Evolutionary conservation across 2,888 invertebrate genomes (phyloP).

Genomic region (Eutolmus rufibarbis): DNA sequence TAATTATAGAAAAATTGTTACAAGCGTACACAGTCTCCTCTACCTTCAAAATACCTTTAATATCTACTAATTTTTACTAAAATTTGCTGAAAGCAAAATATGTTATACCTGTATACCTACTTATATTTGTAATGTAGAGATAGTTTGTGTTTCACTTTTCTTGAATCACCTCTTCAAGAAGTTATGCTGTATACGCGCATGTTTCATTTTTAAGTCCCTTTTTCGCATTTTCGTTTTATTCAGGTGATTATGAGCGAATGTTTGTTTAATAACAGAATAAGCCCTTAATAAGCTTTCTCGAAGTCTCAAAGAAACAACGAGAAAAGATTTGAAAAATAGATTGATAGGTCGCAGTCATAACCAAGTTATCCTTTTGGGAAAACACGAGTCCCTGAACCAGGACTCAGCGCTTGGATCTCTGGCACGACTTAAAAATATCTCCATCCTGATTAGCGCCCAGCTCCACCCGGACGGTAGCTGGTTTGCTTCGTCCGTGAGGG

Average conservation of each 20-base stretch:
- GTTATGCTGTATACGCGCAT: no score
- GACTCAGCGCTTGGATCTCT: background rate
- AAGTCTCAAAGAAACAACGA: background rate
- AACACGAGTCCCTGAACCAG: background rate
- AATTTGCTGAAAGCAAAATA: no score
- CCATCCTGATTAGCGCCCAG: background rate
- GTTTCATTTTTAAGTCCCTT: no score
- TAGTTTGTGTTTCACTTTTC: no score
- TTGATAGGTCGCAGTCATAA: background rate
- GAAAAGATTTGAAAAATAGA: background rate
- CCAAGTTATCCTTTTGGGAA: background rate
- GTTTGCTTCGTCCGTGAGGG: background rate
- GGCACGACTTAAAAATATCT: background rate
- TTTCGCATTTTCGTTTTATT: background rate
- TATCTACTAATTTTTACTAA: no score
- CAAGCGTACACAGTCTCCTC: no score
- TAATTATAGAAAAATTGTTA: no score
- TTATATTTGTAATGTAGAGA: no score
- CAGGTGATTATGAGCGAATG: background rate
- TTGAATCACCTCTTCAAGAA: no score
- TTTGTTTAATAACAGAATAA: background rate
- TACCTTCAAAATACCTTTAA: no score
- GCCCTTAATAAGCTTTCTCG: background rate
- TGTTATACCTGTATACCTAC: no score
- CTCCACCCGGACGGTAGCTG: background rate